phyloP scores from a whole-genome alignment of 2,888 invertebrate genomes.

The Tipula vernalis region DNA sequence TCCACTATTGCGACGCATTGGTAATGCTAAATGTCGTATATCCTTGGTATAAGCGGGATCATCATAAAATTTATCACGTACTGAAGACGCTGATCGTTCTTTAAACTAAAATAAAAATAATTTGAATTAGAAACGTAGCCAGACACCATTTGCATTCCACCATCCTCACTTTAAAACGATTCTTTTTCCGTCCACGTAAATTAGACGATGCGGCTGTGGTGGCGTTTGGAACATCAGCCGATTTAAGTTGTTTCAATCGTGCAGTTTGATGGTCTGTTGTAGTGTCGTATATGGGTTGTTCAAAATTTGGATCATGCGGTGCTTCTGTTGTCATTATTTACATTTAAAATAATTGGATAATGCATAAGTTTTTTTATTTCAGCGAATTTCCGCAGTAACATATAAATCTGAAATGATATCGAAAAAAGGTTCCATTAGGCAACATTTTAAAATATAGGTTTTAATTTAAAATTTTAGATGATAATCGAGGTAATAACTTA shows the following conservation, averaged over 20 bases:
- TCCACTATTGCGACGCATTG: constrained; percentile 27
- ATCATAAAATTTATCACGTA: constrained; percentile 33
- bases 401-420: not conserved
- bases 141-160: not conserved
- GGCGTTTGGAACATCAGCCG: not conserved
- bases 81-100: constrained; percentile 30
- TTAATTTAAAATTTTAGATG: too few species aligned
- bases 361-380: not conserved
- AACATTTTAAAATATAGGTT: too few species aligned
- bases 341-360: not conserved
- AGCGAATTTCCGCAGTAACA: not conserved
- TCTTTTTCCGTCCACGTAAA: not conserved
- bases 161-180: not conserved
- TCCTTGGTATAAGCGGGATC: constrained; percentile 37
- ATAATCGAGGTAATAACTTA: too few species aligned
- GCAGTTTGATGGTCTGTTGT: not conserved
- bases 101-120: constrained; percentile 25
- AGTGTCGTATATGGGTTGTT: not conserved
- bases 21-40: constrained; percentile 34
- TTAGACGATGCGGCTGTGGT: not conserved
- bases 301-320: constrained; percentile 27
- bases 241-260: not conserved
- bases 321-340: constrained; percentile 31
- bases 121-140: not conserved
- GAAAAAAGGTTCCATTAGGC: not conserved